phyloP scores from a whole-genome alignment of 2,113 vertebrate species.

The Varanus komodoensis region DNA sequence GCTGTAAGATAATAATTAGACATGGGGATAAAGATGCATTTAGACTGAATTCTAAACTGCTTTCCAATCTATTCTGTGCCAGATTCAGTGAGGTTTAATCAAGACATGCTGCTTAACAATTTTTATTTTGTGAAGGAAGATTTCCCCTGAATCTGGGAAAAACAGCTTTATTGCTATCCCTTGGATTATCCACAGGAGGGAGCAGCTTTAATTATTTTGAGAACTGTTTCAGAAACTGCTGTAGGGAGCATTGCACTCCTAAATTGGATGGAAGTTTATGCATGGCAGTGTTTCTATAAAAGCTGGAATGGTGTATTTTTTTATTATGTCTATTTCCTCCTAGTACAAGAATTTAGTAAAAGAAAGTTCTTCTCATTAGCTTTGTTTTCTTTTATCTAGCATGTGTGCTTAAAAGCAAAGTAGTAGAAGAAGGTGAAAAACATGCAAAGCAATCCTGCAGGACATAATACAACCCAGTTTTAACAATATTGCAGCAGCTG shows the following conservation, averaged over 20 bases:
- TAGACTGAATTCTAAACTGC: too few species aligned
- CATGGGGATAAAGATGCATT: background rate
- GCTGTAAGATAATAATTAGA: background rate
- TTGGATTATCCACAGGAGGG: conserved; percentile 39
- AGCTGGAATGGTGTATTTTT: background rate
- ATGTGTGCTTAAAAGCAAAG: too few species aligned
- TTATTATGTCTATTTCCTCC: background rate
- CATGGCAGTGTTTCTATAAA: background rate
- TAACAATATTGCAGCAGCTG: background rate
- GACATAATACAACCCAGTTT: background rate
- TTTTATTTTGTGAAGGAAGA: background rate
- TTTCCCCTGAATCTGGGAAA: background rate
- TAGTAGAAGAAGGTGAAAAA: background rate
- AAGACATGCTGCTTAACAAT: background rate
- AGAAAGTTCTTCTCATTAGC: background rate
- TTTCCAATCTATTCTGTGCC: accelerated
- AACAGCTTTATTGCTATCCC: background rate
- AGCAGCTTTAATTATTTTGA: background rate
- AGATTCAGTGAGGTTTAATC: background rate
- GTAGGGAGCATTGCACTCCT: accelerated
- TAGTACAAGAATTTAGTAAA: background rate
- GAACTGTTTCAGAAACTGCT: accelerated
- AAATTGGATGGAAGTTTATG: too few species aligned
- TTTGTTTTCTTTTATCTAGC: too few species aligned
- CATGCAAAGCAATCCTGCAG: background rate